Base-by-base conservation (phyloP, 2,113 vertebrate species). In the Brachypodius melanocephalos region DNA sequence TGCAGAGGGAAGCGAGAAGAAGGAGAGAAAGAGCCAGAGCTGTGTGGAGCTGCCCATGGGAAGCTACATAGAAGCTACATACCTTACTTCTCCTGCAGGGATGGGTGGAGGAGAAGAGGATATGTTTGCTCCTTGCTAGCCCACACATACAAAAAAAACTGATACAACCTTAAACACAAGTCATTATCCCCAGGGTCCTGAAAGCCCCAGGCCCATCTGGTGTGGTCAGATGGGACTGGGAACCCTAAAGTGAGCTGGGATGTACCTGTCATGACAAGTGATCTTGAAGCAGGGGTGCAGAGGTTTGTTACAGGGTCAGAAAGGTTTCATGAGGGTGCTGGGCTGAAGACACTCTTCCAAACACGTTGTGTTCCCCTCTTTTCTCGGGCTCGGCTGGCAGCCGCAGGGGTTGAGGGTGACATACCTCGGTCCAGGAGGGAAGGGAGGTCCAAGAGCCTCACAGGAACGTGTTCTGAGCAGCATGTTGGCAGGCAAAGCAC, bases 281-380 rank as follows among this genome's bases (percentile, higher is more conserved):
- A 57, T 43, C 36, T 83, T 76, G 55, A 78, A 26, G 29, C 32
- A 26, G 25, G 15, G n/a, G 12, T n/a, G 29, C 1, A 5, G 25
- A 58, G 25, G 24, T 31, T 77, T 1, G 0, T 14, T 31, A 14
- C 0, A 7, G 2, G 5, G 6, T 21, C 3, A 1, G 26, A 57
- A 86, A 85, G 5, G 17, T 69, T 72, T 66, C 17, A n/a, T 3
- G 10, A 57, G 17, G 38, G 8, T 71, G 14, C 20, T 75, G 34
- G 15, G 45, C 8, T 58, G 32, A 85, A 45, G 52, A 25, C 5
- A 21, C 18, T 42, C 8, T 51, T 61, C 63, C 84, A 76, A 58
- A 51, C 55, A 1, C 49, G 38, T 38, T 38, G 38, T 10, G 8
- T 38, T 38, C 38, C 38, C 38, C 38, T 38, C 38, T 38, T 38